Percentiles rank a stretch among this genome's conserved stretches.
phyloP scores from a whole-genome alignment of 2,888 invertebrate species.

The Cantharis flavilabris region DNA sequence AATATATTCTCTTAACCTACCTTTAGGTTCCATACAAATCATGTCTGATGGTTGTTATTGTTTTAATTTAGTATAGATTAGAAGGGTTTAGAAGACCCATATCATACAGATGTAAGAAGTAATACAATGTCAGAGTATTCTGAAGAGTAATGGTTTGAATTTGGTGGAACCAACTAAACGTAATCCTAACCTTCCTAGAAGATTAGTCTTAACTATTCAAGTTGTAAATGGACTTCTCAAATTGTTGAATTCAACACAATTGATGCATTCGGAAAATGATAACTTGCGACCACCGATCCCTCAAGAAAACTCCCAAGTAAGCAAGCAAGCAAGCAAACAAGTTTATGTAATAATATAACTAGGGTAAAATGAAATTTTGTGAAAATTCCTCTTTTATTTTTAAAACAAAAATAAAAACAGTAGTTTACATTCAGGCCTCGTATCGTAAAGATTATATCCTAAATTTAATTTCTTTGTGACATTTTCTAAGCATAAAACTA shows the following conservation, averaged over 20 bases:
- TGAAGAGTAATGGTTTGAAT: slow-evolving; percentile 1
- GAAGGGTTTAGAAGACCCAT: not conserved
- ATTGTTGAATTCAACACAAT: not conserved
- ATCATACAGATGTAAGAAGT: not conserved
- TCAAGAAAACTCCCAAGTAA: not conserved
- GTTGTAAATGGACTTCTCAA: not conserved
- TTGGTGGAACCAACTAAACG: not conserved
- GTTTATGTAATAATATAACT: too few relatives aligned
- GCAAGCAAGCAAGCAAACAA: too few relatives aligned
- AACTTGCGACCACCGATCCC: not conserved
- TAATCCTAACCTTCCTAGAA: not conserved
- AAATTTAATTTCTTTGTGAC: not conserved
- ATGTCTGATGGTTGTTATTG: not conserved
- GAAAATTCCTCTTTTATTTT: not conserved
- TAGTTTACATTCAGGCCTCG: not conserved
- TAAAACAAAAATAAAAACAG: not conserved
- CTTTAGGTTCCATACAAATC: not conserved
- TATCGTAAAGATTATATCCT: not conserved
- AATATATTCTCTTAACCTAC: not conserved
- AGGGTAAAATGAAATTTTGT: not conserved
- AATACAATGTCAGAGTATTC: not conserved
- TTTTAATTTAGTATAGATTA: not conserved
- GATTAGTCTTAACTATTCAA: not conserved
- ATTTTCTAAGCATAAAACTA: not conserved
- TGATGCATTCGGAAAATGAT: not conserved